Conservation (phyloP, 2,797 vertebrate genomes). For the Psittacula echo region DNA sequence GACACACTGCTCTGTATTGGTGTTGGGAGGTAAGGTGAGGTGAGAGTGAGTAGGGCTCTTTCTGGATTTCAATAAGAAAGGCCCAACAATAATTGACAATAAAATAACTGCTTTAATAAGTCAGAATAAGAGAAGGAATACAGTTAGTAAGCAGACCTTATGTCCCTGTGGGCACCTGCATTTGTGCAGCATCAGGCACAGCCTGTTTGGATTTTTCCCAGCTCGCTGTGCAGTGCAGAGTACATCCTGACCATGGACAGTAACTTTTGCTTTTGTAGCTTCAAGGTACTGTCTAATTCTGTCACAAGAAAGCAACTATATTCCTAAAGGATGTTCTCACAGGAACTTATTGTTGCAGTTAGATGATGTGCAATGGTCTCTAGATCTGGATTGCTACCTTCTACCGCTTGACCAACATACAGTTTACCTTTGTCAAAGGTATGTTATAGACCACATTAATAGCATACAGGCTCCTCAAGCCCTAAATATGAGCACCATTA, state of each 20-base stretch:
- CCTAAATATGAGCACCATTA: background rate
- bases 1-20: background rate
- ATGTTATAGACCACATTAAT: background rate
- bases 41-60: background rate
- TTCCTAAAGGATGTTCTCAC: background rate
- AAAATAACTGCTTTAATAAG: background rate
- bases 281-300: background rate
- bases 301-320: background rate
- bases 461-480: background rate
- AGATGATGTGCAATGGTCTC: background rate
- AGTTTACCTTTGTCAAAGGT: background rate
- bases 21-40: fast-evolving
- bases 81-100: background rate
- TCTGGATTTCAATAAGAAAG: background rate
- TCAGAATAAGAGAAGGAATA: background rate
- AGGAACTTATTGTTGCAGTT: background rate
- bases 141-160: background rate
- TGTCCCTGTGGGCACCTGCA: background rate
- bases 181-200: background rate
- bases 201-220: background rate
- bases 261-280: background rate
- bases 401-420: background rate
- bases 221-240: background rate
- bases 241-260: background rate
- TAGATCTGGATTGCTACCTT: background rate